These are phyloP conservation scores for Columbina picui DNA, from an alignment of 2,113 vertebrate genomes.

Conservation along the genomic window DNA sequence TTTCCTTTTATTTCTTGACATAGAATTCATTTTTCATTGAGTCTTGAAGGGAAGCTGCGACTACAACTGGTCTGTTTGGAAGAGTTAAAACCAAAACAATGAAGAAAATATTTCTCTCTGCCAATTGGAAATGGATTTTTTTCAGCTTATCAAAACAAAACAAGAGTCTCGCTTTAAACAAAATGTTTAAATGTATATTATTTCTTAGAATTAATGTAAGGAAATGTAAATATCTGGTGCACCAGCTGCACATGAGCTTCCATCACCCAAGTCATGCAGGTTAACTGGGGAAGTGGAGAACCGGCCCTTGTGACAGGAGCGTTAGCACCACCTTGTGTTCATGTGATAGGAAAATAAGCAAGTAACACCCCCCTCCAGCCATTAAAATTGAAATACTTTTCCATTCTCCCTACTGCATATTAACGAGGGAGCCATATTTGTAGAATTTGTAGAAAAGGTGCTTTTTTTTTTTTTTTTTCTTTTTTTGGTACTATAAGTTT, in stretches of 20 bases:
- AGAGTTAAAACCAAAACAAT: neutral
- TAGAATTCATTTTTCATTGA: neutral
- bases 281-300: neutral
- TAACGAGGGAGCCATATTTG: neutral
- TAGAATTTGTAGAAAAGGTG: neutral
- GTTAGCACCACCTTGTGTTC: slow-evolving; percentile 69
- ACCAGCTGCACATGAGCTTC: neutral
- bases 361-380: neutral
- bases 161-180: neutral
- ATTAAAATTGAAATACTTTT: neutral
- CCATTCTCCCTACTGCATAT: fast-evolving
- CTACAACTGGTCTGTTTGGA: neutral
- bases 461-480: fast-evolving
- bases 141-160: neutral
- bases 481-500: neutral
- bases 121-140: neutral
- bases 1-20: neutral
- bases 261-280: neutral
- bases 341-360: neutral
- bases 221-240: neutral
- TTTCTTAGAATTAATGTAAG: neutral
- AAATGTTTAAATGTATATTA: neutral
- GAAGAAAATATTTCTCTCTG: neutral
- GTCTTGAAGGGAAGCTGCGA: neutral
- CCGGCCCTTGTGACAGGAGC: slow-evolving; percentile 39